Base-by-base conservation (phyloP, 2,113 vertebrate genomes). In the Notiomystis cincta region DNA sequence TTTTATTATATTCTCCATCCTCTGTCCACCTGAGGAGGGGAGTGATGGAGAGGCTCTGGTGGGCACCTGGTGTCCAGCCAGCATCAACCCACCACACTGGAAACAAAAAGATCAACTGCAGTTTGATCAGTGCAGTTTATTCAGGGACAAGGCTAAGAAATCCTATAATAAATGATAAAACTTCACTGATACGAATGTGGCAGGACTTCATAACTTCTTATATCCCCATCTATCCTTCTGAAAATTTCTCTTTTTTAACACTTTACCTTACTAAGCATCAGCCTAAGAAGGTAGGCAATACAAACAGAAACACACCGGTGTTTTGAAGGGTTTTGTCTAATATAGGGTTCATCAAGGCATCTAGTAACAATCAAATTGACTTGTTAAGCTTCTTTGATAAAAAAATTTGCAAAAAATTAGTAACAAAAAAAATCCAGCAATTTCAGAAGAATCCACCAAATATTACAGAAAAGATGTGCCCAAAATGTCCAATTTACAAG, bases 11-110 rank as follows among this genome's bases (percentile, higher is more conserved):
- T 37, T 47, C 30, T 72, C 19, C 48, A 11, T 37, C 15, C 25
- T 24, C 21, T 19, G 38, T 27, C 13, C 53, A 47, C 9, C 60
- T 33, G 25, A 67, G 61, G 11, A 69, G 24, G 14, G 20, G 47
- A 47, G 30, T 27, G n/a, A 67, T 13, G 11, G 45, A 67, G 24
- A 0, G 0, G n/a, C n/a, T 67, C 21, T 31, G 37, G 11, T 67
- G 45, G 53, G 13, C 33, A 45, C 18, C 19, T 66, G 51, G 7
- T 42, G 23, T 51, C 44, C 28, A 73, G 37, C 22, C 44, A 89
- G 27, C 5, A 23, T 16, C 47, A 75, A 47, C 30, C 24, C 17
- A 48, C 47, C 24, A 31, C 11, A 42, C 0, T 24, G 44, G 54
- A 82, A 90, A 69, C 15, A 82, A 69, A 71, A 66, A 38, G 3